Conservation (phyloP, 2,113 vertebrate species). For the Periophthalmus modestus region DNA sequence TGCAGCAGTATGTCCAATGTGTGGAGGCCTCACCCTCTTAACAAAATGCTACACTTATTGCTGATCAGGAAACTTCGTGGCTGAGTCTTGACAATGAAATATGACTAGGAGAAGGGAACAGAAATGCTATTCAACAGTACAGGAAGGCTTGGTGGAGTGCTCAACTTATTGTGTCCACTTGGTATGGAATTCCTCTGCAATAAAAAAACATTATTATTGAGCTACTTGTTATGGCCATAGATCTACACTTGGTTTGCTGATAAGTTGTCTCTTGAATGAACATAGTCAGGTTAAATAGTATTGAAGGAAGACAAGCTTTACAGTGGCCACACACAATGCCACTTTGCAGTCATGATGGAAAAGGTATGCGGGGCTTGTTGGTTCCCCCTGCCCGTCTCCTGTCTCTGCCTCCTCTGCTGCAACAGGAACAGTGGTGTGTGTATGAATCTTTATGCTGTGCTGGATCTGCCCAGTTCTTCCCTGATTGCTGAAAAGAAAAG, state of each 20-base stretch:
- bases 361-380: constrained; percentile 30
- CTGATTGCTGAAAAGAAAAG: constrained; percentile 85
- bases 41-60: constrained; percentile 89
- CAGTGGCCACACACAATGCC: constrained; percentile 82
- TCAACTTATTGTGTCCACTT: constrained; percentile 66
- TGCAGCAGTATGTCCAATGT: not conserved
- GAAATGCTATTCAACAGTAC: not conserved
- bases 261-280: constrained; percentile 70
- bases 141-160: constrained; percentile 83
- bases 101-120: constrained; percentile 26
- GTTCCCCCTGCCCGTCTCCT: not conserved
- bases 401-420: not conserved
- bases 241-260: constrained; percentile 56
- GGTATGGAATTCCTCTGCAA: constrained; percentile 17
- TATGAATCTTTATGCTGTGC: constrained; percentile 84
- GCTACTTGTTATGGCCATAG: constrained; percentile 72
- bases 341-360: constrained; percentile 77
- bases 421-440: constrained; percentile 14
- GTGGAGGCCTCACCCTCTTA: not conserved
- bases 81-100: constrained; percentile 67
- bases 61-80: constrained; percentile 82
- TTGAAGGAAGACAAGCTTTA: constrained; percentile 98
- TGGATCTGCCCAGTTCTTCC: constrained; percentile 95
- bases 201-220: constrained; percentile 38
- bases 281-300: constrained; percentile 79